Percentiles rank a stretch among this genome's conserved stretches.
Evolutionary conservation across 2,797 vertebrate species (phyloP).

Genomic region (Aldrovandia affinis): DNA sequence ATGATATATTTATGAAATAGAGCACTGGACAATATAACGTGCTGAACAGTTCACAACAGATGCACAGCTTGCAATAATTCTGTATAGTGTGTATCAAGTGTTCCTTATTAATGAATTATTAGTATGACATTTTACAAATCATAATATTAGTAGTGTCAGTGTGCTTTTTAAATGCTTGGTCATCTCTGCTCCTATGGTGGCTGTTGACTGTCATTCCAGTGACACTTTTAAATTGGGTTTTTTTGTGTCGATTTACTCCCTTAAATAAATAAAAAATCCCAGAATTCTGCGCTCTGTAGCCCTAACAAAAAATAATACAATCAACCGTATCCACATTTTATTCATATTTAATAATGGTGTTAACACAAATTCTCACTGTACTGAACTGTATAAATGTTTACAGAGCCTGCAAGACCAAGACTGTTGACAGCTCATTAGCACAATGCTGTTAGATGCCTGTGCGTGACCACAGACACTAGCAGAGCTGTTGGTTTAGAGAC

Average conservation of each 20-base stretch:
- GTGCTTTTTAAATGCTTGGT: no score
- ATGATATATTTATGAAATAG: not conserved
- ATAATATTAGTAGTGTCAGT: no score
- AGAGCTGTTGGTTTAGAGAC: not conserved
- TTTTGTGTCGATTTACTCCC: no score
- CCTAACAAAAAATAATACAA: not conserved
- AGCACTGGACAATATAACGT: no score
- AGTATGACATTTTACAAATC: no score
- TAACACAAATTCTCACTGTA: not conserved
- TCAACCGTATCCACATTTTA: not conserved
- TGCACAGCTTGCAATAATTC: no score
- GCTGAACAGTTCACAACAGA: no score
- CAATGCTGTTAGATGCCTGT: conserved; percentile 27
- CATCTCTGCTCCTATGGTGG: no score
- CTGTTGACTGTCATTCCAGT: no score
- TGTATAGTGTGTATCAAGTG: no score
- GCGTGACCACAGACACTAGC: conserved; percentile 22
- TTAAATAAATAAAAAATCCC: not conserved
- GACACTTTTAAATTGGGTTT: no score
- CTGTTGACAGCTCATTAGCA: conserved; percentile 43
- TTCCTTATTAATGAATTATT: no score
- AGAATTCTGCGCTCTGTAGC: not conserved
- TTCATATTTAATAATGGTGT: not conserved
- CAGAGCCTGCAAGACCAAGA: not conserved
- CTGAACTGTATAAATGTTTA: conserved; percentile 33